These are phyloP conservation scores for Scaptomyza parva DNA, from an alignment of 2,888 invertebrate species.

Conservation along the genomic window DNA sequence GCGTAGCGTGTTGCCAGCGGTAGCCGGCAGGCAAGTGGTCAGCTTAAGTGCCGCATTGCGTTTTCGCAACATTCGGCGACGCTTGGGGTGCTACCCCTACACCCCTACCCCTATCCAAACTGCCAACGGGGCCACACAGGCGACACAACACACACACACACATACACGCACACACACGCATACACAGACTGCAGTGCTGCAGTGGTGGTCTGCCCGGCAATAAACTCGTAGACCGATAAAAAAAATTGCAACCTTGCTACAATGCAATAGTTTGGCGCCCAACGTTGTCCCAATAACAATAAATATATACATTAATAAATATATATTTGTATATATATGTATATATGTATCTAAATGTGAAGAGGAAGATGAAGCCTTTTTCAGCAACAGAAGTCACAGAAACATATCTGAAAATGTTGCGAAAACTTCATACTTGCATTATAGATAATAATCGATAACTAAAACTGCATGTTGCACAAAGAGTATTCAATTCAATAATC, in stretches of 20 bases:
- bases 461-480: too few relatives aligned
- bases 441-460: too few relatives aligned
- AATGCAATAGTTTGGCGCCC: slow-evolving; percentile 47
- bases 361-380: too few relatives aligned
- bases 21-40: slow-evolving; percentile 61
- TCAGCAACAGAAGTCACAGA: background rate
- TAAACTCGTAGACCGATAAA: slow-evolving; percentile 32
- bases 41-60: slow-evolving; percentile 76
- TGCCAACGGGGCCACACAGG: slow-evolving; percentile 58
- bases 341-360: too few relatives aligned
- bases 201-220: slow-evolving; percentile 53
- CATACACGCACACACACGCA: slow-evolving; percentile 1
- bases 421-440: too few relatives aligned
- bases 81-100: slow-evolving; percentile 59
- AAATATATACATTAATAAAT: background rate
- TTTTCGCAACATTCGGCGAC: slow-evolving; percentile 32
- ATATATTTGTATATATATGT: background rate
- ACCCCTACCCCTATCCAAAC: slow-evolving; percentile 44
- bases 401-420: background rate
- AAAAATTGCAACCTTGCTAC: slow-evolving; percentile 18
- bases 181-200: slow-evolving; percentile 9
- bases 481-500: too few relatives aligned
- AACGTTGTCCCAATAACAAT: slow-evolving; percentile 18
- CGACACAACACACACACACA: slow-evolving; percentile 6
- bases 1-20: slow-evolving; percentile 72